A percentile compares a stretch with the other conserved stretches of the same genome.
Evolutionary conservation across 2,888 invertebrate species (phyloP).

Genomic region (Allolobophora icterica): DNA sequence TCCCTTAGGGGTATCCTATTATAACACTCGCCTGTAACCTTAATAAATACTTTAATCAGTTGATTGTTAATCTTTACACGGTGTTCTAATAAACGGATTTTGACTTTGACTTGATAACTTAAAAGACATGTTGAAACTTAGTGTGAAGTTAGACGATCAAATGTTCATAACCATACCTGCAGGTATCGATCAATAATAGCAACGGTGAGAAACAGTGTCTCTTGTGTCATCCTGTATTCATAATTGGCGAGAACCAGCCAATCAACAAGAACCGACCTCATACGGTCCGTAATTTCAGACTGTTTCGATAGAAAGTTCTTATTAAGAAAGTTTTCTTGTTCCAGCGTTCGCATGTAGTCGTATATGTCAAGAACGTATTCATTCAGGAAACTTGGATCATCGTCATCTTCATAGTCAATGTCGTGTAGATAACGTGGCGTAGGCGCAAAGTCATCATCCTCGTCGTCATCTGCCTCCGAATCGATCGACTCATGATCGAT

Average conservation of each 20-base stretch:
- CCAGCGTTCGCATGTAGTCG: conserved; percentile 78
- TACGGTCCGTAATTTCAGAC: conserved; percentile 78
- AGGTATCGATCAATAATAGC: conserved; percentile 88
- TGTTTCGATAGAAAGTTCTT: conserved; percentile 73
- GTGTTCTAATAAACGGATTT: too few species aligned
- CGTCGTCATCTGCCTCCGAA: neutral
- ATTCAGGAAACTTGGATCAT: conserved; percentile 81
- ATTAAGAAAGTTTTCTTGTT: conserved; percentile 75
- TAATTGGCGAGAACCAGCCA: conserved; percentile 92
- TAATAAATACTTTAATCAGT: too few species aligned
- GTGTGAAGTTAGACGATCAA: neutral
- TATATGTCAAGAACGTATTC: conserved; percentile 90
- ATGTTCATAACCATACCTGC: conserved; percentile 70
- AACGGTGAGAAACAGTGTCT: conserved; percentile 87
- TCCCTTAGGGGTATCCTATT: too few species aligned
- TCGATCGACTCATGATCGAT: neutral
- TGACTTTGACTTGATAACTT: too few species aligned
- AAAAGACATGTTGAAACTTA: neutral
- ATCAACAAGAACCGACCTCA: conserved; percentile 89
- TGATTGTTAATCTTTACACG: too few species aligned
- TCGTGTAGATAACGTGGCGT: conserved; percentile 63
- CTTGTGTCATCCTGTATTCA: conserved; percentile 82
- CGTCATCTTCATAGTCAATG: conserved; percentile 77
- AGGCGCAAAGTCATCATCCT: neutral
- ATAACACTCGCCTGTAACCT: too few species aligned